Conservation (phyloP, 1,140 invertebrate species). For the Lysiphlebus fabarum region DNA sequence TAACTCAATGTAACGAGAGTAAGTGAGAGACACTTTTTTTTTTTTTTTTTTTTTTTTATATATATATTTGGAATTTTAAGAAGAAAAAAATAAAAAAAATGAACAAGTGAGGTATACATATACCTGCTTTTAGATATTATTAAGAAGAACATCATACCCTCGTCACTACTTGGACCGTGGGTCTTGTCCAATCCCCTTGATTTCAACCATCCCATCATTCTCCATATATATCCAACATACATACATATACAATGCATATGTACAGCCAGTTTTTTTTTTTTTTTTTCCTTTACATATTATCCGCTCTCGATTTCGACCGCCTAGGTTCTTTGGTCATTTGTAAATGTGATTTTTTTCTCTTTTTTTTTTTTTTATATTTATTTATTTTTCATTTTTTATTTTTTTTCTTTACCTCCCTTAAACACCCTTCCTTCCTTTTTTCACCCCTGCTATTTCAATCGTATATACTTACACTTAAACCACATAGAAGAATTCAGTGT, state of each 20-base stretch:
- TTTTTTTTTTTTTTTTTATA: too few relatives aligned
- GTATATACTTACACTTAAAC: background rate
- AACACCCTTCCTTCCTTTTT: too few relatives aligned
- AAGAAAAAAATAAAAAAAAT: slow-evolving; percentile 12
- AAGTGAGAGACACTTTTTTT: too few relatives aligned
- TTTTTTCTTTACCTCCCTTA: slow-evolving; percentile 3
- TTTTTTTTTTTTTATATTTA: background rate
- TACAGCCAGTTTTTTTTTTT: background rate
- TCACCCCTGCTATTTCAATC: background rate
- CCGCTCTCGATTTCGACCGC: slow-evolving; percentile 3
- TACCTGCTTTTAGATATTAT: slow-evolving; percentile 54
- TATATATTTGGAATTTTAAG: background rate
- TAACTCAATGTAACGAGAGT: too few relatives aligned
- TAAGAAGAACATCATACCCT: slow-evolving; percentile 55
- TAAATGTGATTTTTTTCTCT: slow-evolving; percentile 15
- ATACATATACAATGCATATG: slow-evolving; percentile 7
- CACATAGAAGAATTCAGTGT: too few relatives aligned
- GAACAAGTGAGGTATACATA: slow-evolving; percentile 29
- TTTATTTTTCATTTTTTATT: slow-evolving; percentile 15
- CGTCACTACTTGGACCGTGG: slow-evolving; percentile 45
- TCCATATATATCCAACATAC: slow-evolving; percentile 11
- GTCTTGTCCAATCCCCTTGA: slow-evolving; percentile 24
- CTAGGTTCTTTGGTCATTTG: too few relatives aligned
- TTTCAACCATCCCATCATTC: background rate
- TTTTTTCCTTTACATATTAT: slow-evolving; percentile 15